A percentile compares a stretch with the other conserved stretches of the same genome.
These are phyloP conservation scores for Callosobruchus maculatus DNA, from an alignment of 2,888 invertebrate genomes.

Conservation along the genomic window DNA sequence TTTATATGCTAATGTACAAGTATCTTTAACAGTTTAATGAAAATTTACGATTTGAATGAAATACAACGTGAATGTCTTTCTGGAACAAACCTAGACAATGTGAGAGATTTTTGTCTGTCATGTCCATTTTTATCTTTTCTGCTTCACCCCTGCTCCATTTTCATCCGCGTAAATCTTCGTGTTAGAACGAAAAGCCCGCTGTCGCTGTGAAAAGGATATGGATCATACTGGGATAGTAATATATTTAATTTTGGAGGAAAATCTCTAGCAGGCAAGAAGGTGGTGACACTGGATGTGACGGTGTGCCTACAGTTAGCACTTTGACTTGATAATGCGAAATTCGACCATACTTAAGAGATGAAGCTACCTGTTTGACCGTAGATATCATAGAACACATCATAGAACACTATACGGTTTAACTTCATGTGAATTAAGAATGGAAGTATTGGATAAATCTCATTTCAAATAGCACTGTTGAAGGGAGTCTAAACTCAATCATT, in stretches of 20 bases:
- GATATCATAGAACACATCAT: too few species aligned
- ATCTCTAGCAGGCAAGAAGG: not conserved
- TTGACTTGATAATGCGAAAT: not conserved
- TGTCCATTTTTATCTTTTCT: not conserved
- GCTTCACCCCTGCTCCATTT: not conserved
- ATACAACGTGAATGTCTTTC: too few species aligned
- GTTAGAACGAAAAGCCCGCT: not conserved
- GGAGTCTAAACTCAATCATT: too few species aligned
- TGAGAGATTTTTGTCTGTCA: not conserved
- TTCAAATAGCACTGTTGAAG: too few species aligned
- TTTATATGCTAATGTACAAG: too few species aligned
- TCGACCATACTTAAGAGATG: too few species aligned
- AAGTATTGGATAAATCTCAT: too few species aligned
- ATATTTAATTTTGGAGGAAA: not conserved
- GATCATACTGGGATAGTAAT: not conserved
- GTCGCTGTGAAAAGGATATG: not conserved
- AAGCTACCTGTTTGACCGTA: too few species aligned
- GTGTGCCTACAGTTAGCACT: not conserved
- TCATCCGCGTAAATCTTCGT: not conserved
- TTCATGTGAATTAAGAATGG: too few species aligned
- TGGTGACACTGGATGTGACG: not conserved
- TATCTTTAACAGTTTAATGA: too few species aligned
- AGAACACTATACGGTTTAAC: too few species aligned
- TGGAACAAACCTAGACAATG: not conserved
- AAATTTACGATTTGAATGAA: too few species aligned